phyloP scores from a whole-genome alignment of 2,113 vertebrate species.

The Laticauda laticaudata region DNA sequence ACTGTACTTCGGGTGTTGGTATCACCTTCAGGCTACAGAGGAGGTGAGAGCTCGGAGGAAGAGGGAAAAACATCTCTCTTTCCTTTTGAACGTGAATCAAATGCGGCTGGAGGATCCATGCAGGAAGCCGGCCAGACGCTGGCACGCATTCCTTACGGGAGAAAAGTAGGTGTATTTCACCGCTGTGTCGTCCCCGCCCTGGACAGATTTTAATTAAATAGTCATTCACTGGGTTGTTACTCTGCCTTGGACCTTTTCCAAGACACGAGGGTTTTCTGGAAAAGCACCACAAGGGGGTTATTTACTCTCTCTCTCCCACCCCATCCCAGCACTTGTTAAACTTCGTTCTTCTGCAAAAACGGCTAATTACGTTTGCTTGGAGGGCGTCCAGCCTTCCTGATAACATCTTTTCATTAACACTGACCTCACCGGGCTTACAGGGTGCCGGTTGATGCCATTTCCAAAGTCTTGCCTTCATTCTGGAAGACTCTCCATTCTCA shows the following conservation, averaged over 20 bases:
- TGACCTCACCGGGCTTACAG: background rate
- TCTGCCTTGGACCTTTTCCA: constrained; percentile 54
- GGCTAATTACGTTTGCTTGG: constrained; percentile 47
- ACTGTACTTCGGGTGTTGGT: background rate
- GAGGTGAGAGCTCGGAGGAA: constrained; percentile 12
- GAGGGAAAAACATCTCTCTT: constrained; percentile 30
- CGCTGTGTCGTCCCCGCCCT: background rate
- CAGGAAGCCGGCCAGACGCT: background rate
- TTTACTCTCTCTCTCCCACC: background rate
- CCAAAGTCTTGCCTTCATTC: accelerated
- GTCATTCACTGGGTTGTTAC: constrained; percentile 27
- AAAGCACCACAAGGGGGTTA: constrained; percentile 29
- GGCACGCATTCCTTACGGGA: background rate
- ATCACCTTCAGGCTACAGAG: constrained; percentile 30
- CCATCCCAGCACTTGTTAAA: background rate
- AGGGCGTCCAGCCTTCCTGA: background rate
- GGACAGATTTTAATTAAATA: constrained; percentile 51
- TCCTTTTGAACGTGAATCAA: constrained; percentile 44
- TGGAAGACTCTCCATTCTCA: background rate
- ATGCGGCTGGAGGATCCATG: background rate
- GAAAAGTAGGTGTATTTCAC: constrained; percentile 38
- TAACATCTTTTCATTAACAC: constrained; percentile 54
- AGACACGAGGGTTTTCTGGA: constrained; percentile 29
- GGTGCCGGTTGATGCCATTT: background rate
- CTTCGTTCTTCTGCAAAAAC: constrained; percentile 33